Evolutionary conservation across 2,797 vertebrate genomes (phyloP).

Genomic region (Vespertilio murinus): DNA sequence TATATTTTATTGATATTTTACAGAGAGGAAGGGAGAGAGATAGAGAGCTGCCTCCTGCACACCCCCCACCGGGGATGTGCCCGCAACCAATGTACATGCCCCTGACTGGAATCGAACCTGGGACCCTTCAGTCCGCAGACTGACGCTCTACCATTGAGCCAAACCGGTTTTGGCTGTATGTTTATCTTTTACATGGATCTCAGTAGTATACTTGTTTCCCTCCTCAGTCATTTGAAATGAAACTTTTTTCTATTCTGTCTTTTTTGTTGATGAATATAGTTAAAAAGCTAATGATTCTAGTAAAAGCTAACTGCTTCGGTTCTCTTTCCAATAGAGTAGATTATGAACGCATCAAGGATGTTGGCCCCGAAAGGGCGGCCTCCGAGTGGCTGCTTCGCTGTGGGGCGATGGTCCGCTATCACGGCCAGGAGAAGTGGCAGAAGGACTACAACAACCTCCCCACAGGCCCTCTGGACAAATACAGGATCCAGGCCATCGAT

Average conservation of each 20-base stretch:
- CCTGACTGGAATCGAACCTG: too few relatives aligned
- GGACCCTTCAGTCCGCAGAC: too few relatives aligned
- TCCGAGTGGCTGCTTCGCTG: constrained; percentile 97
- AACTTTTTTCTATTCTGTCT: background rate
- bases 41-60: too few relatives aligned
- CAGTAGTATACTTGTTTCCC: background rate
- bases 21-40: too few relatives aligned
- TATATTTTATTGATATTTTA: too few relatives aligned
- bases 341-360: constrained; percentile 90
- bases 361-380: constrained; percentile 93
- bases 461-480: constrained; percentile 88
- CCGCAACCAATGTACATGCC: too few relatives aligned
- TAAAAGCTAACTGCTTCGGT: background rate
- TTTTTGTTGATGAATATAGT: accelerated
- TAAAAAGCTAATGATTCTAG: accelerated
- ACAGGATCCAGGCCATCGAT: constrained; percentile 94
- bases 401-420: constrained; percentile 92
- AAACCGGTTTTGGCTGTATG: too few relatives aligned
- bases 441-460: constrained; percentile 95
- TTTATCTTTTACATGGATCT: background rate
- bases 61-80: too few relatives aligned
- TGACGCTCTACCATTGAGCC: too few relatives aligned
- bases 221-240: constrained; percentile 1
- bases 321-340: constrained; percentile 89
- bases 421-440: constrained; percentile 92